Evolutionary conservation across 2,797 vertebrate genomes (phyloP), one percentile per base, ranked within the genome.

Genomic region (Gymnothorax javanicus): DNA sequence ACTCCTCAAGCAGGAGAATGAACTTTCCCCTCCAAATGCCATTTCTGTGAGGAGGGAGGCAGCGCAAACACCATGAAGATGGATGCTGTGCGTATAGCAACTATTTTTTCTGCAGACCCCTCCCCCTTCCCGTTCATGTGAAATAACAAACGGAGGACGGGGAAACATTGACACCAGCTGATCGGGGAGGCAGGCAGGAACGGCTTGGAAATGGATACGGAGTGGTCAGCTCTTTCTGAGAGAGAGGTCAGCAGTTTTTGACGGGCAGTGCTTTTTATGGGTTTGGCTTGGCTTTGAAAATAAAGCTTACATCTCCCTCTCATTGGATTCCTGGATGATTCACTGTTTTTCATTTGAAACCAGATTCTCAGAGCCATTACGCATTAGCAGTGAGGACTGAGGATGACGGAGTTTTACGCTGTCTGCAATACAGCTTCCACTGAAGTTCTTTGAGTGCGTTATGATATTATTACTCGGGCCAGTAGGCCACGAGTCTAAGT

Each of bases 191-290:
- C 33, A 73, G 77, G 90, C 90, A 93, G 93, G 94, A 94, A 93
- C 91, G 90, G 92, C 50, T 93, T 90, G 94, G 93, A 96, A 96
- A 87, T 8, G 62, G 94, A 96, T 94, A 91, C 77, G 91, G 90
- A 77, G 27, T 89, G 93, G 94, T 95, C 95, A 96, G 95, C 96
- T 93, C 87, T 94, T 95, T 93, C 81, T 88, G 92, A 92, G 92
- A 94, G 86, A 91, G 93, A 95, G 95, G 95, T 95, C 94, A 94
- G 90, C 92, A 91, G 89, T 95, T 93, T 93, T 15, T 92, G 92
- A 91, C 90, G 88, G 89, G 89, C 85, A 52, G 84, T 89, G 90
- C 90, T 93, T 92, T 92, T 92, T 93, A 92, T 91, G 92, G 91
- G 87, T 60, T 82, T 84, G 57, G 82, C 27, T 91, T 91, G 90